Evolutionary conservation across 2,888 invertebrate species (phyloP).

Genomic region (Lordiphosa andalusiaca): DNA sequence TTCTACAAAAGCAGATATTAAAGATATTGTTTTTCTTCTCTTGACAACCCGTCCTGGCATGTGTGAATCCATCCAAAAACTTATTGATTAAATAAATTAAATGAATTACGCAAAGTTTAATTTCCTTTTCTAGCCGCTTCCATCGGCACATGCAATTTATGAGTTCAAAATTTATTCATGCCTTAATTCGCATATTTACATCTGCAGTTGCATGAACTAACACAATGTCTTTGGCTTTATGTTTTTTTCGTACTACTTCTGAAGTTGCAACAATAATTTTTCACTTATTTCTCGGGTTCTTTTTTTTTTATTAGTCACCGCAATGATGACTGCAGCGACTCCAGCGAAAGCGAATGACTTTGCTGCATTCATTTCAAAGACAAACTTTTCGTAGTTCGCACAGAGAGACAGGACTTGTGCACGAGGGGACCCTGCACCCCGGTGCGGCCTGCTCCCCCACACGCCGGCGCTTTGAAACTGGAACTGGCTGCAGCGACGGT

Average conservation of each 20-base stretch:
- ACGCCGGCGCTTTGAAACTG: constrained; percentile 18
- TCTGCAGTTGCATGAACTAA: not conserved
- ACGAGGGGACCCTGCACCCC: constrained; percentile 1
- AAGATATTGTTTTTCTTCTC: no score
- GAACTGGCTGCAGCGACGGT: constrained; percentile 21
- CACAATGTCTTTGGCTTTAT: not conserved
- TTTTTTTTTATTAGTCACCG: constrained; percentile 46
- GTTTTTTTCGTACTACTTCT: constrained; percentile 18
- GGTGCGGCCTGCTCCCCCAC: no score
- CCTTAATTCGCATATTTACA: no score
- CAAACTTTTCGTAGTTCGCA: constrained; percentile 52
- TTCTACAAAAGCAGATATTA: no score
- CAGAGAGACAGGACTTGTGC: constrained; percentile 19
- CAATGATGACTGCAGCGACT: constrained; percentile 42
- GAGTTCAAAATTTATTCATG: no score
- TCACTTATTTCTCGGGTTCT: constrained; percentile 37
- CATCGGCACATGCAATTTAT: no score
- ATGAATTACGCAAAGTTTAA: no score
- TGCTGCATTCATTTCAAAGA: constrained; percentile 52
- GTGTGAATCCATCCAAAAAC: not conserved
- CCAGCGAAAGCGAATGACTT: constrained; percentile 45
- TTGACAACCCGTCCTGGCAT: no score
- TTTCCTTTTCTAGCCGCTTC: no score
- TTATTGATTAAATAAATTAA: not conserved
- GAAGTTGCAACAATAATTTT: constrained; percentile 43